Base-by-base conservation (phyloP, 2,888 invertebrate species). In the Arctia plantaginis region DNA sequence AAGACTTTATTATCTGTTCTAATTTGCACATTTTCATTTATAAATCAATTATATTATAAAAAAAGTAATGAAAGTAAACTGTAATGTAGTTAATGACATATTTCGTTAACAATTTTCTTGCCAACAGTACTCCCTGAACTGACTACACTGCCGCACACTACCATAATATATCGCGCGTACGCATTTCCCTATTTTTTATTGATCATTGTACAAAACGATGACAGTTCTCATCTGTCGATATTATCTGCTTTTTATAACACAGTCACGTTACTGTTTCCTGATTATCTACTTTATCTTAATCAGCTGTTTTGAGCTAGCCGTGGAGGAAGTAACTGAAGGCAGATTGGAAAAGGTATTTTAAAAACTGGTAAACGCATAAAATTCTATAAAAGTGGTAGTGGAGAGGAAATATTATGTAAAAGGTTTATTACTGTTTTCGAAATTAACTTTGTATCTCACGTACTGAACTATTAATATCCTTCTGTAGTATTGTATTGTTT, bases 131-230 rank as follows among this genome's bases (percentile, higher is more conserved):
- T 1, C 20, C 64, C 47, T 64, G 47, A 75, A 66, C 62, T 6
- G 74, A n/a, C 51, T 78, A 68, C 71, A 76, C 67, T 82, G 80
- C 77, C 79, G 80, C 75, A 75, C 77, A 76, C 79, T 81, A 79
- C 79, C 73, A 76, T 80, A 82, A 80, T 75, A 82, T 79, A 80
- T 78, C 77, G 78, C 81, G 76, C 83, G 76, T 71, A 71, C 77
- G 73, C 76, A 80, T 86, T 92, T 92, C 89, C 92, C 86, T 77
- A 80, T 84, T 91, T 92, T 91, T 91, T 91, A 86, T 85, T 86
- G 86, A 87, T 86, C 80, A 89, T 88, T 87, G 85, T 88, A 80
- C 78, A 74, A 79, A 76, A 81, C 81, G 83, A 78, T 86, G 86
- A 86, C 82, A 84, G 86, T 91, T 92, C 90, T 85, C 90, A 89